Conservation (phyloP, 2,888 invertebrate species). For the Pomacea canaliculata region DNA sequence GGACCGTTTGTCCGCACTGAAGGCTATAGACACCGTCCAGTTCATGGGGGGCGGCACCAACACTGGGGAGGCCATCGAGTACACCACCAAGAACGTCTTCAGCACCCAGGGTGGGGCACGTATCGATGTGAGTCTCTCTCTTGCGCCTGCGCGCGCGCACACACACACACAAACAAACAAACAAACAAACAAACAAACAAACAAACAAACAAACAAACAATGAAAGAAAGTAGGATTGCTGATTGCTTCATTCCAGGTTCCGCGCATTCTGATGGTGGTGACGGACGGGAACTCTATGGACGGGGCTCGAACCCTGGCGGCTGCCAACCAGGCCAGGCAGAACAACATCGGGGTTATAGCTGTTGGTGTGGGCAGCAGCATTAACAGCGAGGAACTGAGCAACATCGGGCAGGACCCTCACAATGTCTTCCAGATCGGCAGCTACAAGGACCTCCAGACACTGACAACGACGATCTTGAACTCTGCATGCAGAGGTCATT, state of each 20-base stretch:
- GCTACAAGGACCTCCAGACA: conserved; percentile 47
- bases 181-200: too few relatives aligned
- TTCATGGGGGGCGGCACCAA: conserved; percentile 61
- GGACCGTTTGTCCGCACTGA: conserved; percentile 40
- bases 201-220: too few relatives aligned
- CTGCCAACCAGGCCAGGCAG: conserved; percentile 43
- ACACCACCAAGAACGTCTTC: conserved; percentile 46
- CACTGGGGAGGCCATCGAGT: conserved; percentile 57
- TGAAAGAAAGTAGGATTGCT: neutral
- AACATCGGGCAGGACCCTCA: conserved; percentile 51
- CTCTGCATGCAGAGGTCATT: conserved; percentile 48
- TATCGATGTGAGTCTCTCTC: conserved; percentile 11
- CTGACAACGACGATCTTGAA: conserved; percentile 44
- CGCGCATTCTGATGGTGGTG: conserved; percentile 54
- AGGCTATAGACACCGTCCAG: conserved; percentile 49
- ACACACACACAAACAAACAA: neutral
- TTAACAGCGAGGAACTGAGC: conserved; percentile 48
- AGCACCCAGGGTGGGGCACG: conserved; percentile 43
- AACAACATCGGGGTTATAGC: conserved; percentile 46
- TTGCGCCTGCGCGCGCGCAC: neutral
- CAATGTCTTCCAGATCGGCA: conserved; percentile 47
- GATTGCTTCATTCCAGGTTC: conserved; percentile 38
- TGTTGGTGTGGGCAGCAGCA: conserved; percentile 52
- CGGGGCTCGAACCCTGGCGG: conserved; percentile 37
- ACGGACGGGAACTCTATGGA: conserved; percentile 51